Evolutionary conservation across 2,797 vertebrate genomes (phyloP).

Genomic region (Sus cebifrons): DNA sequence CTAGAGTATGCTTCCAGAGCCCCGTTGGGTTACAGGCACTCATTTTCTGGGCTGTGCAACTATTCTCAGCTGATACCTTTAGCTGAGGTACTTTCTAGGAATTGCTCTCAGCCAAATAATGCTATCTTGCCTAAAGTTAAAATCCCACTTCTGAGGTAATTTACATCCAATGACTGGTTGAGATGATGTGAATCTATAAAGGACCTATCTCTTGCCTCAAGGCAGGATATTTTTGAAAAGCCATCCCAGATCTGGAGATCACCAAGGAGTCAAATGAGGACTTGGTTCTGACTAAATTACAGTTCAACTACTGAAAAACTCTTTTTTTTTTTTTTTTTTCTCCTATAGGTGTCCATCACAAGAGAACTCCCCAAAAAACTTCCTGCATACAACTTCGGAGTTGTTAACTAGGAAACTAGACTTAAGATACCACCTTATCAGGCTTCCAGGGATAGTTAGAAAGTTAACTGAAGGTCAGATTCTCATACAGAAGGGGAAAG

Average conservation of each 20-base stretch:
- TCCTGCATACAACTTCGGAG: slow-evolving; percentile 46
- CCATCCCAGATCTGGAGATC: neutral
- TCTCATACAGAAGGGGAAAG: slow-evolving; percentile 52
- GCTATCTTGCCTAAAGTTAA: neutral
- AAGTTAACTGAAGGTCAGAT: slow-evolving; percentile 38
- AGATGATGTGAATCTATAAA: neutral
- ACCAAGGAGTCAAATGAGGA: neutral
- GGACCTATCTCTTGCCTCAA: neutral
- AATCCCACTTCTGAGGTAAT: neutral
- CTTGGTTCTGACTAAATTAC: neutral
- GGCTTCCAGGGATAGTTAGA: neutral
- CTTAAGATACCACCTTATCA: neutral
- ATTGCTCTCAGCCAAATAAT: neutral
- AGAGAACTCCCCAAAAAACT: slow-evolving; percentile 22
- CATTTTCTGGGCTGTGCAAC: neutral
- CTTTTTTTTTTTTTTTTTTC: neutral
- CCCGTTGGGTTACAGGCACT: neutral
- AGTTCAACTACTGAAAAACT: neutral
- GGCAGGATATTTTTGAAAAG: slow-evolving; percentile 6
- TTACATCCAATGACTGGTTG: neutral
- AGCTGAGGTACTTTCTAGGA: neutral
- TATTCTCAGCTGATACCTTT: neutral
- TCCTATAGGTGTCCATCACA: neutral
- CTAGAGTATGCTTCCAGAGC: neutral
- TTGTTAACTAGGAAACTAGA: slow-evolving; percentile 33